phyloP scores from a whole-genome alignment of 2,113 vertebrate genomes.

The Corythornis cristatus region DNA sequence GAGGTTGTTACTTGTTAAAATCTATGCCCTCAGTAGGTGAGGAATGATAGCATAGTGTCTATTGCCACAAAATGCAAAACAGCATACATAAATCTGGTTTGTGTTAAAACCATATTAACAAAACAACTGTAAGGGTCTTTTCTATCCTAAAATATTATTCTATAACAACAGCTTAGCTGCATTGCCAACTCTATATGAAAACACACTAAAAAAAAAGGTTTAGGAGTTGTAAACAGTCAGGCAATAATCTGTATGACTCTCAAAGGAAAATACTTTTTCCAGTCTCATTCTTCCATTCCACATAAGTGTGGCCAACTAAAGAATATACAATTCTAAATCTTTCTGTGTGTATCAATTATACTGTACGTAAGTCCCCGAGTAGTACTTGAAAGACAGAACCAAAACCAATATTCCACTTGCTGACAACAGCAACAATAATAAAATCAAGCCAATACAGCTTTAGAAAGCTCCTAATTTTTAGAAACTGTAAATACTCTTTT shows the following conservation, averaged over 20 bases:
- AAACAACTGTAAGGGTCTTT: neutral
- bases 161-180: slow-evolving; percentile 30
- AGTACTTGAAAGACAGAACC: slow-evolving; percentile 72
- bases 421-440: slow-evolving; percentile 52
- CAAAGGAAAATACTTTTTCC: slow-evolving; percentile 62
- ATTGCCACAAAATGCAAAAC: neutral
- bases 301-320: slow-evolving; percentile 45
- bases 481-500: slow-evolving; percentile 53
- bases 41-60: neutral
- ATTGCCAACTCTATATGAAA: slow-evolving; percentile 44
- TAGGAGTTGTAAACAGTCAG: slow-evolving; percentile 59
- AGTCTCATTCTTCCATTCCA: slow-evolving; percentile 64
- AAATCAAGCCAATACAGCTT: slow-evolving; percentile 59
- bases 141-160: slow-evolving; percentile 41
- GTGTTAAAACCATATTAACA: neutral
- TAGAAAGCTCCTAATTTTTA: slow-evolving; percentile 52
- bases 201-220: neutral
- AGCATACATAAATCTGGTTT: neutral
- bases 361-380: slow-evolving; percentile 42
- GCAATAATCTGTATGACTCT: slow-evolving; percentile 63
- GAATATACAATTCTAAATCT: slow-evolving; percentile 69
- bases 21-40: neutral
- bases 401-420: slow-evolving; percentile 72
- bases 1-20: neutral
- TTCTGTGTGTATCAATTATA: slow-evolving; percentile 65